phyloP scores from a whole-genome alignment of 2,113 vertebrate species.

The Cephalophus harveyi region DNA sequence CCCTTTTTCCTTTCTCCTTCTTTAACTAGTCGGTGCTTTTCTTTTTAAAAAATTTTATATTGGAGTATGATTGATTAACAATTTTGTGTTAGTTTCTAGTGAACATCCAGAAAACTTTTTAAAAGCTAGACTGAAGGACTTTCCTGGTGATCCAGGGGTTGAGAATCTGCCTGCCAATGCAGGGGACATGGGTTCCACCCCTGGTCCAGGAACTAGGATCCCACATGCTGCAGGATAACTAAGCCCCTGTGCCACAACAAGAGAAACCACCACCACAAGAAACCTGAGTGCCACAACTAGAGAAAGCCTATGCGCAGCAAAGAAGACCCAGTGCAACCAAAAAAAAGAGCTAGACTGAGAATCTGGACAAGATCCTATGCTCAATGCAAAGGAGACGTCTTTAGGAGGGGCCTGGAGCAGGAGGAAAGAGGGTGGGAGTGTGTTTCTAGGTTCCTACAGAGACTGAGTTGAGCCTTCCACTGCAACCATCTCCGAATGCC shows the following conservation, averaged over 20 bases:
- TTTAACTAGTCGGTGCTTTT: neutral
- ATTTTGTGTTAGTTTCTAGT: neutral
- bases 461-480: neutral
- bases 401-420: neutral
- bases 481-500: neutral
- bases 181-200: neutral
- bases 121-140: neutral
- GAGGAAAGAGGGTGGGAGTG: neutral
- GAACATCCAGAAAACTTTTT: neutral
- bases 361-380: neutral
- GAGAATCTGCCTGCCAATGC: neutral
- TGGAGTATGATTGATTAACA: neutral
- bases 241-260: neutral
- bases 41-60: neutral
- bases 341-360: neutral
- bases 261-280: neutral
- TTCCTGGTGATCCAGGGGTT: neutral
- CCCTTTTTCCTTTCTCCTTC: neutral
- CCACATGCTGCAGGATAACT: neutral
- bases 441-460: neutral
- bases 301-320: fast-evolving
- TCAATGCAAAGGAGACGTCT: neutral
- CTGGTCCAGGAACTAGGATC: neutral
- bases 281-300: neutral
- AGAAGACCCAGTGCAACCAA: neutral